Base-by-base conservation (phyloP, 2,113 vertebrate genomes). In the Takifugu flavidus region DNA sequence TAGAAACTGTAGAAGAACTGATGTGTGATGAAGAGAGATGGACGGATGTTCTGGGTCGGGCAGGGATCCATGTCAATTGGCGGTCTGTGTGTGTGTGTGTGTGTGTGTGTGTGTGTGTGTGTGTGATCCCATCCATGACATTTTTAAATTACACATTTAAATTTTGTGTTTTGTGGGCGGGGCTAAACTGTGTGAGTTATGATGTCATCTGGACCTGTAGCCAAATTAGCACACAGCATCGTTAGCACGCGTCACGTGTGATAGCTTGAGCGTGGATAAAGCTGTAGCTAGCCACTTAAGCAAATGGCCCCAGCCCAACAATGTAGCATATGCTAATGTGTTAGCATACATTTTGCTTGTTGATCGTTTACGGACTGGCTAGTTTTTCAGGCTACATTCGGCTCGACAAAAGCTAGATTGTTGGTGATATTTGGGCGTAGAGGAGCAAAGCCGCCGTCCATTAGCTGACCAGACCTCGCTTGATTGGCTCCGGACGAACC, bases 11-110 rank as follows among this genome's bases (percentile, higher is more conserved):
- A 31, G 29, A 31, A 31, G 29, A 31, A 31, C 29, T 31, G 29
- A 31, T 13, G 55, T 64, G 52, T 61, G 20, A 56, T 56, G 50
- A 49, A 29, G 70, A 53, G 46, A 26, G 62, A 60, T 52, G 47
- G 65, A 60, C 62, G 44, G 56, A 76, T 76, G 72, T 78, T 75
- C 82, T 79, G 78, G 79, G 78, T 85, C 82, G 84, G 62, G 54
- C 66, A 70, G 76, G 60, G 86, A 91, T 90, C 88, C 80, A 91
- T 90, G 86, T 84, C 87, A 86, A 86, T 82, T 77, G 84, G 86
- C 84, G 84, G 86, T 83, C 89, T 55, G 53, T 62, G 46, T 53
- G 65, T 63, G 44, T 59, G 56, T 60, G 29, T 43, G 26, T 46
- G 6, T 51, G 14, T 26, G 7, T 46, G 39, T 61, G 2, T 39